Conservation (phyloP, 2,113 vertebrate species). For the Calyptommatus sinebrachiatus region DNA sequence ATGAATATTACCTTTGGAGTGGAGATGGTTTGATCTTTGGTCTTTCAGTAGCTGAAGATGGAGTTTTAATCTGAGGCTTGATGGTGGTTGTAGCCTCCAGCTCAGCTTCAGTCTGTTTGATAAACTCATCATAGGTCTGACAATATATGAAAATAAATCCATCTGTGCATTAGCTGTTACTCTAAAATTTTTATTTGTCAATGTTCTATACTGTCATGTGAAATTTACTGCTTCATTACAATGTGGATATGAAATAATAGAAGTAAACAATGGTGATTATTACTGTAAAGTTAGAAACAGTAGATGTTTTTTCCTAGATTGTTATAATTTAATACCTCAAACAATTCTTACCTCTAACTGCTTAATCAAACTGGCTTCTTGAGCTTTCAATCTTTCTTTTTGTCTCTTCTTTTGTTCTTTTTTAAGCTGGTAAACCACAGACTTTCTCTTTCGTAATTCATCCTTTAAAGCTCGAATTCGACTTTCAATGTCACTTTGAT, state of each 20-base stretch:
- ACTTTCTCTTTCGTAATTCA: slow-evolving; percentile 87
- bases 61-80: slow-evolving; percentile 81
- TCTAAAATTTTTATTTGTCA: not conserved
- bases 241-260: not conserved
- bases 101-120: slow-evolving; percentile 94
- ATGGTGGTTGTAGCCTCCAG: slow-evolving; percentile 75
- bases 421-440: slow-evolving; percentile 89
- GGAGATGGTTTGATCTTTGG: slow-evolving; percentile 74
- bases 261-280: not conserved
- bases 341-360: slow-evolving; percentile 84
- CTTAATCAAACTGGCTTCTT: slow-evolving; percentile 92
- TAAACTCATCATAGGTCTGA: slow-evolving; percentile 92
- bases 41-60: slow-evolving; percentile 73
- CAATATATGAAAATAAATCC: slow-evolving; percentile 56
- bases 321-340: not conserved
- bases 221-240: not conserved
- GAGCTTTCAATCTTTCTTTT: slow-evolving; percentile 90
- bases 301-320: not conserved
- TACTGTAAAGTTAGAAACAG: not conserved
- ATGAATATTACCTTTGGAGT: slow-evolving; percentile 75
- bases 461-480: slow-evolving; percentile 91
- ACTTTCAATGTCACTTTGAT: slow-evolving; percentile 93
- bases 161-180: not conserved
- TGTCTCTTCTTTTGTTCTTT: slow-evolving; percentile 93
- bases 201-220: not conserved